Evolutionary conservation across 2,888 invertebrate genomes (phyloP).

Genomic region (Athetis lepigone): DNA sequence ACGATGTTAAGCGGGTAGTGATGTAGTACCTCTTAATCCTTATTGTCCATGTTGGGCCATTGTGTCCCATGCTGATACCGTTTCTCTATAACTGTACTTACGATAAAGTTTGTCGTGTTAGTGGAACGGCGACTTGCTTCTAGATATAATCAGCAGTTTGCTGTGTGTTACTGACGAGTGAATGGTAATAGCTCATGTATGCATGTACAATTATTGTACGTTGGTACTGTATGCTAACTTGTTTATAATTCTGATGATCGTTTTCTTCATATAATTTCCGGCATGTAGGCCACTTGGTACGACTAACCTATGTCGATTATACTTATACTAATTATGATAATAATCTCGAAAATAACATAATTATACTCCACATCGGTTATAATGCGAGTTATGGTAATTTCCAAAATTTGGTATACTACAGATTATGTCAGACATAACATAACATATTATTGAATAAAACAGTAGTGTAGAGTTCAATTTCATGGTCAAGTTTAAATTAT

Average conservation of each 20-base stretch:
- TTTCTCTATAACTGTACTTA: slow-evolving; percentile 32
- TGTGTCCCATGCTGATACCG: slow-evolving; percentile 22
- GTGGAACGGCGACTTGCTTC: slow-evolving; percentile 9
- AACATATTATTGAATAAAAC: slow-evolving; percentile 11
- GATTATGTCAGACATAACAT: slow-evolving; percentile 8
- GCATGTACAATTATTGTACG: neutral
- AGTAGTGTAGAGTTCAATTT: slow-evolving; percentile 22
- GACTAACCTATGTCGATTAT: neutral
- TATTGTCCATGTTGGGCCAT: slow-evolving; percentile 22
- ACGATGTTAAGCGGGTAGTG: slow-evolving; percentile 25
- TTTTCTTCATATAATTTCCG: neutral
- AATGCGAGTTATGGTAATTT: neutral
- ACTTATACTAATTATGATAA: neutral
- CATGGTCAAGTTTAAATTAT: slow-evolving; percentile 27
- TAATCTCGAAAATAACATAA: neutral
- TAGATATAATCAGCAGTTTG: slow-evolving; percentile 14
- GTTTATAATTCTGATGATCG: slow-evolving; percentile 14
- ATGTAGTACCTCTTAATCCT: slow-evolving; percentile 29
- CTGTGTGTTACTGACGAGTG: neutral
- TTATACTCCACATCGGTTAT: neutral
- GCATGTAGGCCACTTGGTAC: neutral
- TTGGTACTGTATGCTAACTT: neutral
- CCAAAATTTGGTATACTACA: neutral
- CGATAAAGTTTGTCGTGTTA: slow-evolving; percentile 1
- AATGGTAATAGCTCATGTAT: neutral